Evolutionary conservation across 2,797 vertebrate species (phyloP), one percentile per base, ranked within the genome.

Genomic region (Phyllotis vaccarum): DNA sequence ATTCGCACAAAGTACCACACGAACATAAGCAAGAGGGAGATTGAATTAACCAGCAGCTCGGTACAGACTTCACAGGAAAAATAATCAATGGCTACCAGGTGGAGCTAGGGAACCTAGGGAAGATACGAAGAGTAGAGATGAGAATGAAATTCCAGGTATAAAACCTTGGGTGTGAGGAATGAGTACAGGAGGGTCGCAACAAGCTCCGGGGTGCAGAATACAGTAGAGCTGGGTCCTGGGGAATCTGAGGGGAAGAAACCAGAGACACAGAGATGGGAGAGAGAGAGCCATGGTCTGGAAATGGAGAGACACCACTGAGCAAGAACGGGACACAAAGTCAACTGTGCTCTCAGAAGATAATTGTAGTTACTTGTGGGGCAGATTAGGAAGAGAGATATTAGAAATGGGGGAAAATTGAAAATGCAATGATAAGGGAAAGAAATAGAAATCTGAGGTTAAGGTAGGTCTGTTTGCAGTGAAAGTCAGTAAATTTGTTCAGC

Each of bases 301-400:
- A 62, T 2, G 16, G 10, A 91, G 79, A 76, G 14, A 5, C 24
- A 56, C 24, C 12, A 10, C 0, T 70, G 43, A 93, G 54, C 24
- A 89, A 78, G 78, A 87, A 22, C 19, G 52, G 76, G 13, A 52
- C 46, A 29, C 10, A 27, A 68, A 2, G 21, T 43, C 21, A 90
- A 68, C 34, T 75, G n/a, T 5, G 31, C 66, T 74, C 85, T 58
- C n/a, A 60, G 43, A 91, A 87, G 72, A 49, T 9, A 66, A 78
- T 5, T 17, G 8, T n/a, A 64, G 29, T n/a, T 43, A 11, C 93
- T 16, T 75, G 31, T 46, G 24, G 22, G 49, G n/a, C 78, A 40
- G 68, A 79, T 86, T 68, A 89, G 64, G 21, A 88, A 91, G 46
- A 66, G 83, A 91, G 66, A 64, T 29, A 75, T 10, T 92, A 78